phyloP scores from a whole-genome alignment of 2,797 vertebrate species.

The Ceryle rudis region DNA sequence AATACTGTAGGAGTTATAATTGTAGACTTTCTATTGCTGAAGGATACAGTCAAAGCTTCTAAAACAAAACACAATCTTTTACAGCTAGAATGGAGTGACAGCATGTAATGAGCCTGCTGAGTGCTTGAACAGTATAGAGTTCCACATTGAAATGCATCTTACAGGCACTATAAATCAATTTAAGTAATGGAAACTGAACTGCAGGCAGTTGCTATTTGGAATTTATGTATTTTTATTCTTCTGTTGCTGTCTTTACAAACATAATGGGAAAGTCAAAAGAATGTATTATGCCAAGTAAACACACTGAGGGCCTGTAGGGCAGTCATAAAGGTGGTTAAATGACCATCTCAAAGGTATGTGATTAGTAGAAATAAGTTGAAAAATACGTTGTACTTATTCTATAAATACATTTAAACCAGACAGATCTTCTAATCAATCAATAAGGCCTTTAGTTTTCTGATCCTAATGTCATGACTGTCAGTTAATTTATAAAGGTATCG shows the following conservation, averaged over 20 bases:
- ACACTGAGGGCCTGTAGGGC: neutral
- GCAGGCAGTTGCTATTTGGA: conserved; percentile 13
- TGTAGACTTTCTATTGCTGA: neutral
- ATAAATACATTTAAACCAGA: neutral
- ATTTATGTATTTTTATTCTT: conserved; percentile 12
- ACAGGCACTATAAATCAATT: conserved; percentile 48
- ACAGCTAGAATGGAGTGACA: neutral
- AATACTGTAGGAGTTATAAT: neutral
- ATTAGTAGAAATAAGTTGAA: neutral
- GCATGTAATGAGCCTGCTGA: neutral
- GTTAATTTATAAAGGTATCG: neutral
- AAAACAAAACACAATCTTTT: neutral
- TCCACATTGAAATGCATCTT: conserved; percentile 9
- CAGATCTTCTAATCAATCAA: neutral
- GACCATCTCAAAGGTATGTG: neutral
- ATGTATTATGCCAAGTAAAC: neutral
- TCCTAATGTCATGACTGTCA: neutral
- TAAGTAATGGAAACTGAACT: conserved; percentile 28
- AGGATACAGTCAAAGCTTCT: neutral
- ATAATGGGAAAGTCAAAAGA: conserved; percentile 3
- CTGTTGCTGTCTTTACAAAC: neutral
- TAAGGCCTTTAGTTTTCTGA: neutral
- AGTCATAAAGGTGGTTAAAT: conserved; percentile 25
- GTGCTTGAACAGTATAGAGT: neutral
- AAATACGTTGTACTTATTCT: neutral